Percentiles rank a stretch among this genome's conserved stretches.
Evolutionary conservation across 2,888 invertebrate species (phyloP).

Genomic region (Vanessa cardui): DNA sequence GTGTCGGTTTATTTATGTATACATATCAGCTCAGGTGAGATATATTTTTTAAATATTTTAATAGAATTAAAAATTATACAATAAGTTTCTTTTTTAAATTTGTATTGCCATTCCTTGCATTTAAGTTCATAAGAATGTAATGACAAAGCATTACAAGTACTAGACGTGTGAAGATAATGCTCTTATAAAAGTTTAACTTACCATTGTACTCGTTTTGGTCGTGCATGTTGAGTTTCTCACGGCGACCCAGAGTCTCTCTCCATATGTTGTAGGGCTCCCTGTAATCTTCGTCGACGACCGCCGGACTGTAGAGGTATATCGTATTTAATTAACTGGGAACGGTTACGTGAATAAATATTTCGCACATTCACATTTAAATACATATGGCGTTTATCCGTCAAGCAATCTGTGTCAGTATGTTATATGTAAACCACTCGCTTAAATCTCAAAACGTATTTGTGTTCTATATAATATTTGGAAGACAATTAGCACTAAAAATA

Average conservation of each 20-base stretch:
- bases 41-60: no score
- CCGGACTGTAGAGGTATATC: slow-evolving; percentile 55
- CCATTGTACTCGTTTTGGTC: slow-evolving; percentile 78
- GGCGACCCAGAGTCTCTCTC: slow-evolving; percentile 74
- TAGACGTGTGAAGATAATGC: neutral
- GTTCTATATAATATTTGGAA: no score
- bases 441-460: no score
- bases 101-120: no score
- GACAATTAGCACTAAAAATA: no score
- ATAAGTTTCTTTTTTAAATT: no score
- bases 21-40: no score
- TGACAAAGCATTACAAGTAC: no score
- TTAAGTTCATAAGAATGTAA: no score
- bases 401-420: neutral
- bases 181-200: slow-evolving; percentile 44
- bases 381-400: neutral
- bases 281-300: slow-evolving; percentile 78
- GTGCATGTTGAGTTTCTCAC: slow-evolving; percentile 65
- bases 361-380: neutral
- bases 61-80: no score
- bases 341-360: neutral
- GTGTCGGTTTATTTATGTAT: no score
- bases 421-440: no score
- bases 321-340: neutral
- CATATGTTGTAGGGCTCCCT: slow-evolving; percentile 78